phyloP scores from a whole-genome alignment of 2,113 vertebrate genomes.

The Neotragus pygmaeus region DNA sequence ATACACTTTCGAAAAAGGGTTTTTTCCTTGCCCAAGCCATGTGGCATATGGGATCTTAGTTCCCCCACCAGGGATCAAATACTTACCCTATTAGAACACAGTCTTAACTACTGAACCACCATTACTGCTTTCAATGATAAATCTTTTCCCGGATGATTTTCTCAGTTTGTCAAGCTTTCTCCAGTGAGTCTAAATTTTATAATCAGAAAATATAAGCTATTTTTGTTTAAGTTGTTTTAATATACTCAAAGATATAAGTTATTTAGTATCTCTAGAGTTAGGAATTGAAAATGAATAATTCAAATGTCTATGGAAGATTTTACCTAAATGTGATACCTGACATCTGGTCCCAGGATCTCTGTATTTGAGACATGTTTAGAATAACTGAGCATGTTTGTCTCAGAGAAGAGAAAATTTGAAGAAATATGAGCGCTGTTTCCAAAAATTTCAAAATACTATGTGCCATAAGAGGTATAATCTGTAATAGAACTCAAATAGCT shows the following conservation, averaged over 20 bases:
- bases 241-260: neutral
- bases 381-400: neutral
- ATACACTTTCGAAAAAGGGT: neutral
- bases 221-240: neutral
- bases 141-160: neutral
- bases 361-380: neutral
- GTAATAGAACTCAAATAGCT: neutral
- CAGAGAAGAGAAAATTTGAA: neutral
- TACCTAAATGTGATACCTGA: neutral
- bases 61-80: neutral
- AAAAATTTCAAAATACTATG: neutral
- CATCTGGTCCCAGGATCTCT: neutral
- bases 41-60: neutral
- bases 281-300: neutral
- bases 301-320: neutral
- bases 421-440: neutral
- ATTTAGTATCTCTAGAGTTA: neutral
- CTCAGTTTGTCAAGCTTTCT: neutral
- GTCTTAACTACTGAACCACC: neutral
- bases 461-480: neutral
- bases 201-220: neutral
- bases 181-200: neutral
- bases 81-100: neutral
- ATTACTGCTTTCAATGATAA: neutral
- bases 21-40: neutral